Evolutionary conservation across 2,888 invertebrate genomes (phyloP).

Genomic region (Orthosia incerta): DNA sequence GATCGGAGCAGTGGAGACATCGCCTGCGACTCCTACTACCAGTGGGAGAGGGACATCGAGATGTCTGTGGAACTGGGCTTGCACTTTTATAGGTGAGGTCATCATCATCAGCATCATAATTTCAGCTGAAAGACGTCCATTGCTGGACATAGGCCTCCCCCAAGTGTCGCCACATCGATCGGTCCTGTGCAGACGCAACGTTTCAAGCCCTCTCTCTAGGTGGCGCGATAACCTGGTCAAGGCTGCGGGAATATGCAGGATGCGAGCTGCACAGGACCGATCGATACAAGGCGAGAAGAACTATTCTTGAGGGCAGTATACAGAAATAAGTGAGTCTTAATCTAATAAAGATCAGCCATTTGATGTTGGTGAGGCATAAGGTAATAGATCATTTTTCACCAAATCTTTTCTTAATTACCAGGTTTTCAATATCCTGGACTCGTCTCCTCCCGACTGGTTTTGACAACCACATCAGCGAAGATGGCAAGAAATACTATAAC

Average conservation of each 20-base stretch:
- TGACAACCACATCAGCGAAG: slow-evolving; percentile 83
- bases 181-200: no score
- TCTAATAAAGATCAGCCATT: no score
- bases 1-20: slow-evolving; percentile 76
- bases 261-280: no score
- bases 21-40: slow-evolving; percentile 92
- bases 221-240: no score
- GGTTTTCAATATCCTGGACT: slow-evolving; percentile 92
- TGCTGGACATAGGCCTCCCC: no score
- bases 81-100: slow-evolving; percentile 80
- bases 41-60: slow-evolving; percentile 91
- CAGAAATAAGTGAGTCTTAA: neutral
- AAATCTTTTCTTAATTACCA: slow-evolving; percentile 40
- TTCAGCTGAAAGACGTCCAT: no score
- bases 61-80: slow-evolving; percentile 89
- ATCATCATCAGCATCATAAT: no score
- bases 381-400: no score
- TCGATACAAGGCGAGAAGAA: neutral
- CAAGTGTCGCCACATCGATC: no score
- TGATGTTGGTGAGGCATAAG: no score
- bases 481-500: slow-evolving; percentile 89
- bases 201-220: no score
- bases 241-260: no score
- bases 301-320: neutral
- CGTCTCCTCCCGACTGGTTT: slow-evolving; percentile 84